Percentiles rank a stretch among this genome's conserved stretches.
Evolutionary conservation across 2,113 vertebrate genomes (phyloP).

Genomic region (Callocephalon fimbriatum): DNA sequence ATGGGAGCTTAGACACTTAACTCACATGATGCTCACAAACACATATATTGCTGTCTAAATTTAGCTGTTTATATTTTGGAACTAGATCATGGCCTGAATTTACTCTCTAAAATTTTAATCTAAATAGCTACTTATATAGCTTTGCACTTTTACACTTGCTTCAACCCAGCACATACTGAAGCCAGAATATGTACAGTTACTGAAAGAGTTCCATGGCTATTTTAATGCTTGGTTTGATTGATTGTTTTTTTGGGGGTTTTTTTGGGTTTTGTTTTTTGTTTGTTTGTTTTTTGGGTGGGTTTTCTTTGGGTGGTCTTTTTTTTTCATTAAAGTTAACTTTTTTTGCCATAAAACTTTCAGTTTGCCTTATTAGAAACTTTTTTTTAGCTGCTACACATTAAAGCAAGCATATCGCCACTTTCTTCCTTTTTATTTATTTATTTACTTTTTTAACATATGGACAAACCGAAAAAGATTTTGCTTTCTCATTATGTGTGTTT

Average conservation of each 20-base stretch:
- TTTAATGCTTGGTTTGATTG: background rate
- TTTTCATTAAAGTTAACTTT: background rate
- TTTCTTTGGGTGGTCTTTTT: background rate
- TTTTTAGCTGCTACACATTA: background rate
- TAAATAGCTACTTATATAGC: background rate
- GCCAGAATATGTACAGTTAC: background rate
- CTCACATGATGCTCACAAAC: no score
- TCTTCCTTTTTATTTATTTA: rapidly evolving
- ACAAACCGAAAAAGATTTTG: background rate
- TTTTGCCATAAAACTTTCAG: background rate
- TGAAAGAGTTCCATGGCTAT: background rate
- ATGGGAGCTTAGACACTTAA: background rate
- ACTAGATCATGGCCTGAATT: background rate
- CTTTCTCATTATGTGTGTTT: background rate
- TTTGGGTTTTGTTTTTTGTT: background rate
- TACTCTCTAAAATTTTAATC: background rate
- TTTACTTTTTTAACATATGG: background rate
- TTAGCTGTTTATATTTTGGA: background rate
- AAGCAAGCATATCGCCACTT: background rate
- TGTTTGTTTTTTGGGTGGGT: rapidly evolving
- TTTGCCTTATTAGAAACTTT: background rate
- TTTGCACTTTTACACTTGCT: background rate
- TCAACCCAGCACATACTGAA: background rate
- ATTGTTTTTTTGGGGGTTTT: rapidly evolving
- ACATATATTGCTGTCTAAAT: background rate